Conservation (phyloP, 2,888 invertebrate genomes). For the Rhingia rostrata region DNA sequence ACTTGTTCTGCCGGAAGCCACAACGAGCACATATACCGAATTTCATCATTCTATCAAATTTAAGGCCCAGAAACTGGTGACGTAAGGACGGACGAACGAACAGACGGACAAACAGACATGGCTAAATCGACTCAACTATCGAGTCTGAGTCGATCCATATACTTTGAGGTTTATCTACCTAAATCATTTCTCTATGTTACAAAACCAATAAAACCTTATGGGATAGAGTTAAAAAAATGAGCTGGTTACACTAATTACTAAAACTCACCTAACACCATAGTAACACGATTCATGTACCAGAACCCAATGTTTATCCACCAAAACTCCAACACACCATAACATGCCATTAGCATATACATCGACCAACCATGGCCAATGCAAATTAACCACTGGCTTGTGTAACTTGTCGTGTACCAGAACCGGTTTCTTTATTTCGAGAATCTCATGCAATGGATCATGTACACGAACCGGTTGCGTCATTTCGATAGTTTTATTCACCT, state of each 20-base stretch:
- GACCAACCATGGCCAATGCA: constrained; percentile 89
- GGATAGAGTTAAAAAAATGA: too few species aligned
- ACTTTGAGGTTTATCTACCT: too few species aligned
- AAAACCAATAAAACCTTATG: too few species aligned
- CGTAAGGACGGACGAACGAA: too few species aligned
- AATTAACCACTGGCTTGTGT: constrained; percentile 79
- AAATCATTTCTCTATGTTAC: too few species aligned
- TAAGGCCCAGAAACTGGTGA: too few species aligned
- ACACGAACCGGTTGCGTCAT: constrained; percentile 78
- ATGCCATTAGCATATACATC: constrained; percentile 88
- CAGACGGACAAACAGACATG: too few species aligned
- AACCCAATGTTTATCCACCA: constrained; percentile 88
- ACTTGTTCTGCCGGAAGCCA: too few species aligned
- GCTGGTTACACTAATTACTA: constrained; percentile 6
- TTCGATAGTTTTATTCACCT: constrained; percentile 76
- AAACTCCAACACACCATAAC: constrained; percentile 88
- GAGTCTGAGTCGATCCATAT: too few species aligned
- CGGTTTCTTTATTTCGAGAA: constrained; percentile 78
- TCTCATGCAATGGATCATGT: constrained; percentile 77
- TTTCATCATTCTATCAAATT: too few species aligned
- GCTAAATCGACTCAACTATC: too few species aligned
- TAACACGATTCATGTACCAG: constrained; percentile 85
- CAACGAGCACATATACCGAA: too few species aligned
- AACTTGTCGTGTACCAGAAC: constrained; percentile 79
- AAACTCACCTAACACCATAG: constrained; percentile 78